Base-by-base conservation (phyloP, 2,888 invertebrate species). In the Pollenia labialis region DNA sequence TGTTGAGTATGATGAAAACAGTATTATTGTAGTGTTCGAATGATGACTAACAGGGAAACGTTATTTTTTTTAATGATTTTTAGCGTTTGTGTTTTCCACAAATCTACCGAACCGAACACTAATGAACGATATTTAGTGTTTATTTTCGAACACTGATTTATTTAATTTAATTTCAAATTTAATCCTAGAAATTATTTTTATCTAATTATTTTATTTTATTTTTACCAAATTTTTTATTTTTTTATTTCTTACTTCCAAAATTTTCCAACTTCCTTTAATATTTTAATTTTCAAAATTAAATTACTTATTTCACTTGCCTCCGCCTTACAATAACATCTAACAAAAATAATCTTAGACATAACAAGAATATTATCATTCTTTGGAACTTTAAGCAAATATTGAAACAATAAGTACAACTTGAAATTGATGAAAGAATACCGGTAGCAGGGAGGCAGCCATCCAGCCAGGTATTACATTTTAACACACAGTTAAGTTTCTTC, bases 341-440 rank as follows among this genome's bases (percentile, higher is more conserved):
- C 23, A 50, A 8, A 66, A 74, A 68, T 66, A 66, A 68, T 40
- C 40, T 66, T 32, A 66, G 52, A 72, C 32, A 48, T 9, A 44
- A 72, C 42, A 54, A 82, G 8, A 72, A 54, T 12, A 44, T 84
- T 18, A 68, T 60, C 44, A 72, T 68, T 60, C 44, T 72, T 68
- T 68, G 40, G 72, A 85, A 77, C 81, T 85, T 77, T 40, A 81
- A 66, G 52, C 23, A 85, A 81, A 85, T 85, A 81, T 81, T 81
- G 76, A 72, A 77, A 77, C 52, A 81, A 72, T 60, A 72, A 64
- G 60, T 76, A 76, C 18, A 62, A 74, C 74, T 80, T 80, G 75
- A 54, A 72, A 46, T 81, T 72, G 62, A 54, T 81, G 50, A 50
- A 52, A 79, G 14, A 60, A 58, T 79, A 44, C 69, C 16, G 79